Evolutionary conservation across 2,797 vertebrate genomes (phyloP).

Genomic region (Pteropus rufus): DNA sequence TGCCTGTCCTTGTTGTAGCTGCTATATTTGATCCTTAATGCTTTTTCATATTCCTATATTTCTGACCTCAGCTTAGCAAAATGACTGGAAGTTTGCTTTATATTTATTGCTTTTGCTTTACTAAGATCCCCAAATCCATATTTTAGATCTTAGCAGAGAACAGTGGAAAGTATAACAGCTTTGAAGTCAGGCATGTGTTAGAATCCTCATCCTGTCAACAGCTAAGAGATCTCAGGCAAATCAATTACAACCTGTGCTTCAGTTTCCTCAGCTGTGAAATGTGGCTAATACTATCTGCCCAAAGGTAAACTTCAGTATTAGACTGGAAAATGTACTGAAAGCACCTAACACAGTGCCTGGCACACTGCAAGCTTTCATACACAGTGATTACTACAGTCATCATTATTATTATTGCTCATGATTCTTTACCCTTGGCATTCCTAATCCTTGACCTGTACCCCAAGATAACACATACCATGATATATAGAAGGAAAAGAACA

Average conservation of each 20-base stretch:
- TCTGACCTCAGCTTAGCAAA: slow-evolving; percentile 17
- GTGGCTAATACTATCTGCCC: not conserved
- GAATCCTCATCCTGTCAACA: not conserved
- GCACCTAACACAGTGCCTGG: not conserved
- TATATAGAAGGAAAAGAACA: not conserved
- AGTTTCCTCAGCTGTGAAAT: not conserved
- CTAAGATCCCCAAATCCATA: not conserved
- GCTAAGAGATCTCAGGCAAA: not conserved
- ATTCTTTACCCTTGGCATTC: not conserved
- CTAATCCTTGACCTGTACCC: not conserved
- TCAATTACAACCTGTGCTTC: not conserved
- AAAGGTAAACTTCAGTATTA: not conserved
- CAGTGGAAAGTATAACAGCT: not conserved
- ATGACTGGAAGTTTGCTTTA: slow-evolving; percentile 26
- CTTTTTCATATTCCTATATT: not conserved
- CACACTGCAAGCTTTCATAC: not conserved
- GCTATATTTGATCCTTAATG: not conserved
- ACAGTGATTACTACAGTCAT: not conserved
- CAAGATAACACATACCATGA: not conserved
- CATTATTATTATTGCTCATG: not conserved
- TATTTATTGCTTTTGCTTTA: slow-evolving; percentile 37
- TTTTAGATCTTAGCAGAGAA: slow-evolving; percentile 27
- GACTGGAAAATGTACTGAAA: not conserved
- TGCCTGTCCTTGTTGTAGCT: not conserved
- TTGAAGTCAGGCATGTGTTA: not conserved